phyloP scores from a whole-genome alignment of 2,113 vertebrate genomes.

The Diphyllodes magnificus region DNA sequence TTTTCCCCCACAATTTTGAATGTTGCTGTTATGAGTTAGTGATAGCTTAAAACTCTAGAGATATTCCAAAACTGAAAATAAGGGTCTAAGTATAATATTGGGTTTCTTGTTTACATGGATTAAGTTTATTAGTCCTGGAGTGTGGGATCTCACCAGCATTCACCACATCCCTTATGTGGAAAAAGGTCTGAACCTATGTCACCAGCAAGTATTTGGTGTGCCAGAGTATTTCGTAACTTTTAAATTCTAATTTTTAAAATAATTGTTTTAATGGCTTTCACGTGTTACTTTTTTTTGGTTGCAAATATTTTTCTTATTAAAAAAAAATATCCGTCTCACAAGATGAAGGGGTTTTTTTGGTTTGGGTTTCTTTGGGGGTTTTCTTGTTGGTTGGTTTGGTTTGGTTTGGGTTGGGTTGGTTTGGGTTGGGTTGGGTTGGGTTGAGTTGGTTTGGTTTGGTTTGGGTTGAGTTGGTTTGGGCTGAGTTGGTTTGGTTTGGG shows the following conservation, averaged over 20 bases:
- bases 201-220: neutral
- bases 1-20: neutral
- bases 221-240: neutral
- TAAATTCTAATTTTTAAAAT: neutral
- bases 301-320: neutral
- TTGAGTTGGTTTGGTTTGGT: too few relatives aligned
- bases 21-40: neutral
- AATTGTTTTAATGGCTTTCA: neutral
- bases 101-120: neutral
- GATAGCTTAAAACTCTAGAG: neutral
- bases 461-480: too few relatives aligned
- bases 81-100: neutral
- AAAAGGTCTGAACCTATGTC: neutral
- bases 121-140: neutral
- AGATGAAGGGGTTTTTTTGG: neutral
- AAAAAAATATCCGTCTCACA: neutral
- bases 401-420: too few relatives aligned
- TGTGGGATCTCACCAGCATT: neutral
- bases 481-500: too few relatives aligned
- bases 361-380: neutral
- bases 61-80: neutral
- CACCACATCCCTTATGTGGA: neutral
- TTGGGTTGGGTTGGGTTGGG: too few relatives aligned
- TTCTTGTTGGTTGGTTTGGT: neutral
- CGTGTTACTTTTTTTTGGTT: fast-evolving